Evolutionary conservation across 2,113 vertebrate genomes (phyloP).

Genomic region (Rhinogobius similis): DNA sequence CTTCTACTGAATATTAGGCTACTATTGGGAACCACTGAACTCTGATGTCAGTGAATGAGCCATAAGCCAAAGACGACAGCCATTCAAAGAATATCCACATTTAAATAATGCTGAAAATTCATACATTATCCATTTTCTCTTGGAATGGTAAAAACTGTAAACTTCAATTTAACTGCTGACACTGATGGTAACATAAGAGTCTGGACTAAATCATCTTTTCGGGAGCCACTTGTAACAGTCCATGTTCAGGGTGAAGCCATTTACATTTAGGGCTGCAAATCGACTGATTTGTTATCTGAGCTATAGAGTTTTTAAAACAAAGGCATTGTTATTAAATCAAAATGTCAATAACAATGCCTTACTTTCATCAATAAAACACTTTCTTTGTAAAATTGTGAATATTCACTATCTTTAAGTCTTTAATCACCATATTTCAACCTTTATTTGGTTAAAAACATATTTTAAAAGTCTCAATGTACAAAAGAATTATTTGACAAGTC

Average conservation of each 20-base stretch:
- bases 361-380: too few species aligned
- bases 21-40: not conserved
- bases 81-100: not conserved
- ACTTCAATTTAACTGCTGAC: not conserved
- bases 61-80: not conserved
- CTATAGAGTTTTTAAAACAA: too few species aligned
- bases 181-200: not conserved
- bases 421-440: too few species aligned
- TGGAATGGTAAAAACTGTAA: not conserved
- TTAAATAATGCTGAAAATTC: not conserved
- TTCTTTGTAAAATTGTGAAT: too few species aligned
- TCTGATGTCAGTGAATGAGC: not conserved
- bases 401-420: too few species aligned
- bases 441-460: too few species aligned
- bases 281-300: too few species aligned
- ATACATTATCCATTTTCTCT: not conserved
- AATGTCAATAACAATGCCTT: too few species aligned
- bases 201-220: not conserved
- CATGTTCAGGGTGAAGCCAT: not conserved
- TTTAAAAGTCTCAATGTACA: too few species aligned
- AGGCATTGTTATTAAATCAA: too few species aligned
- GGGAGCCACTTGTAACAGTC: not conserved
- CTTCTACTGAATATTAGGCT: not conserved
- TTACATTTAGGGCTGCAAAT: too few species aligned
- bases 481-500: too few species aligned